Percentiles rank a stretch among this genome's conserved stretches.
phyloP scores from a whole-genome alignment of 2,797 vertebrate species.

The Astyanax mexicanus region DNA sequence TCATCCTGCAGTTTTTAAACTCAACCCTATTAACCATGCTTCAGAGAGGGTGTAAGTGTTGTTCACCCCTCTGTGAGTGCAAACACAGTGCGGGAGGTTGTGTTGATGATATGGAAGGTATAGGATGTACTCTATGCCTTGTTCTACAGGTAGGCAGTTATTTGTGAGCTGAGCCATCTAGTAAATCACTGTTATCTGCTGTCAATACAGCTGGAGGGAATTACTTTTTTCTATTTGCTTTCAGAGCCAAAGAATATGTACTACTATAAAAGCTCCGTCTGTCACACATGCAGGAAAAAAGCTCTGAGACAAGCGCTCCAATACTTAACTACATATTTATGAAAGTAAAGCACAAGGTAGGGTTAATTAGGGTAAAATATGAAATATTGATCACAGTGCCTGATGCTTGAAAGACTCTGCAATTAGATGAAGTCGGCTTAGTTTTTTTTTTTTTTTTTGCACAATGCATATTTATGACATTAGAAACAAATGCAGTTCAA shows the following conservation, averaged over 20 bases:
- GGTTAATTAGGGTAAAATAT: slow-evolving; percentile 14
- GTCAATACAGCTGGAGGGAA: background rate
- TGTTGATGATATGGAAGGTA: background rate
- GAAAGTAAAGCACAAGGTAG: background rate
- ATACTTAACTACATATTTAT: background rate
- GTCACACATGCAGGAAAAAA: background rate
- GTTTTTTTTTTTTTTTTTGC: background rate
- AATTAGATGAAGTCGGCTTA: slow-evolving; percentile 1
- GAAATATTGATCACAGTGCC: background rate
- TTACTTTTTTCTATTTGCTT: background rate
- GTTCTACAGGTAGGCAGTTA: slow-evolving; percentile 17
- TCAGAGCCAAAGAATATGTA: background rate
- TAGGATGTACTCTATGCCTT: slow-evolving; percentile 3
- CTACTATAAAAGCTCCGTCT: background rate
- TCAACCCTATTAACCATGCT: background rate
- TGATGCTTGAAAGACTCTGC: slow-evolving; percentile 4
- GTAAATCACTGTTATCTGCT: slow-evolving; percentile 35
- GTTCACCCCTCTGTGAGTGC: too few relatives aligned
- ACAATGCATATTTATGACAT: slow-evolving; percentile 10
- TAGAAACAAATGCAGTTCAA: slow-evolving; percentile 1
- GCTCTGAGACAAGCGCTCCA: background rate
- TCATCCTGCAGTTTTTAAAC: background rate
- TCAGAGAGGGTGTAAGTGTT: background rate
- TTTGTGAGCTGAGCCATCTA: slow-evolving; percentile 25
- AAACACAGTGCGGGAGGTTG: background rate